phyloP scores from a whole-genome alignment of 1,140 invertebrate genomes.

The Papilio machaon region DNA sequence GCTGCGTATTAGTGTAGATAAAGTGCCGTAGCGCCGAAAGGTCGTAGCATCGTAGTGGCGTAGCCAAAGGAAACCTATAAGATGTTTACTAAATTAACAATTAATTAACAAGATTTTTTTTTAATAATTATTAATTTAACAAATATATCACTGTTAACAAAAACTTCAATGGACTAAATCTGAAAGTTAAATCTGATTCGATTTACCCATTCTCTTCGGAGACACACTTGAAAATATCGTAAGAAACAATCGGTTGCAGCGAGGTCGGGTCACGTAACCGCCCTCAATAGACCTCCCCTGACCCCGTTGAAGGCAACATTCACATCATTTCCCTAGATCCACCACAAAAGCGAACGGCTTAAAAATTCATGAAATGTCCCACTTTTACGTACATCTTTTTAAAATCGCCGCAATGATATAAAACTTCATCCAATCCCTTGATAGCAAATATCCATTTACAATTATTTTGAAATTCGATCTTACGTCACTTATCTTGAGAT shows the following conservation, averaged over 20 bases:
- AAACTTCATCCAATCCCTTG: slow-evolving; percentile 36
- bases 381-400: slow-evolving; percentile 51
- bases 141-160: not conserved
- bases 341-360: slow-evolving; percentile 52
- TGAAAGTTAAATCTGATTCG: not conserved
- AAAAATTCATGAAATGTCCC: slow-evolving; percentile 56
- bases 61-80: not conserved
- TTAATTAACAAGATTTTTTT: too few species aligned
- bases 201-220: slow-evolving; percentile 3
- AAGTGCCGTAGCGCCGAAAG: not conserved
- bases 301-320: slow-evolving; percentile 56
- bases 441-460: slow-evolving; percentile 1
- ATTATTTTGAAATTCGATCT: slow-evolving; percentile 37
- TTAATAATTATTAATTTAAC: too few species aligned
- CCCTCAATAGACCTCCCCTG: slow-evolving; percentile 54
- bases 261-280: slow-evolving; percentile 44
- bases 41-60: not conserved
- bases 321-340: slow-evolving; percentile 53
- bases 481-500: not conserved
- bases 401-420: slow-evolving; percentile 52
- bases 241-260: slow-evolving; percentile 34
- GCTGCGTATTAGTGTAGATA: not conserved
- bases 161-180: not conserved
- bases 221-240: slow-evolving; percentile 29
- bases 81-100: not conserved